These are phyloP conservation scores for Sphaeramia orbicularis DNA, from an alignment of 2,797 vertebrate species.

Conservation along the genomic window DNA sequence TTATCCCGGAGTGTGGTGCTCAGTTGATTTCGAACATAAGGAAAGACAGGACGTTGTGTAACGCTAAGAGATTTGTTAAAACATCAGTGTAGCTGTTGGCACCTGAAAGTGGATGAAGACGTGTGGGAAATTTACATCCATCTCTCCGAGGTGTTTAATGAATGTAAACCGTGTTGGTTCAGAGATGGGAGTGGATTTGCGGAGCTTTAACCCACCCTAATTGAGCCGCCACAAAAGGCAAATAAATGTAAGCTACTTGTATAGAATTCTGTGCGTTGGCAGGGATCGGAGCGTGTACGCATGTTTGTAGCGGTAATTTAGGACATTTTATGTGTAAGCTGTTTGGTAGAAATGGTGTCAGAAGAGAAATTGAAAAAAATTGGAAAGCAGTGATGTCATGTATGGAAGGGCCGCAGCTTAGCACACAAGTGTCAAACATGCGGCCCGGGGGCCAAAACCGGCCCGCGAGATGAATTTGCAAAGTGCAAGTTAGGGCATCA, in stretches of 20 bases:
- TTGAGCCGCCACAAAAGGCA: slow-evolving; percentile 28
- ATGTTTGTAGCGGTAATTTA: slow-evolving; percentile 14
- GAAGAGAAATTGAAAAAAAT: too few relatives aligned
- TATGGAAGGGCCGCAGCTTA: too few relatives aligned
- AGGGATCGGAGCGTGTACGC: not conserved
- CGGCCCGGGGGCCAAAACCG: too few relatives aligned
- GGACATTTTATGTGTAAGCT: not conserved
- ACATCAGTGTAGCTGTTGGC: not conserved
- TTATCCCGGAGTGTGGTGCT: not conserved
- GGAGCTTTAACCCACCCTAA: slow-evolving; percentile 26
- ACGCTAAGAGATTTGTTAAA: slow-evolving; percentile 3
- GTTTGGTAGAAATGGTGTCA: slow-evolving; percentile 4
- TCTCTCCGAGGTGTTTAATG: slow-evolving; percentile 12
- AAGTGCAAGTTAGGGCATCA: too few relatives aligned
- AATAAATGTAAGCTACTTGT: slow-evolving; percentile 13
- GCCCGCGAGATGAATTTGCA: too few relatives aligned
- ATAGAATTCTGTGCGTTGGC: slow-evolving; percentile 10
- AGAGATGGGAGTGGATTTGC: slow-evolving; percentile 32
- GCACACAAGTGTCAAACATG: too few relatives aligned
- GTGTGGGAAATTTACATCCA: slow-evolving; percentile 15
- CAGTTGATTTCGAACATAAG: not conserved
- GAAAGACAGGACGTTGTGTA: not conserved
- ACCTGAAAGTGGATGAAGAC: slow-evolving; percentile 18
- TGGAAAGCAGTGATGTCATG: too few relatives aligned
- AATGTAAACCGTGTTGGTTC: slow-evolving; percentile 17